Conservation (phyloP, 2,888 invertebrate genomes). For the Stomorhina lunata region DNA sequence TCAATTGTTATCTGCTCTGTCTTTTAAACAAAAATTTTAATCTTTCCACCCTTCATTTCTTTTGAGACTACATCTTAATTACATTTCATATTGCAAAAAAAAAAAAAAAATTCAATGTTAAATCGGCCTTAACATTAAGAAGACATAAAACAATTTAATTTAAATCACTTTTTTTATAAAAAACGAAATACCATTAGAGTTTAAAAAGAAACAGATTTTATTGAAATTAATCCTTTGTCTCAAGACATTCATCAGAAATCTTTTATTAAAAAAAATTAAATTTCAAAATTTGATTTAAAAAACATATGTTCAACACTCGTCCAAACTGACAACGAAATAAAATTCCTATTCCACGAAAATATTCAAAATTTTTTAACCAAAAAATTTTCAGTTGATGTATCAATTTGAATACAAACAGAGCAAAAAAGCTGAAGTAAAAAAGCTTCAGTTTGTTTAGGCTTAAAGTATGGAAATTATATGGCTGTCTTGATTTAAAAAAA, state of each 20-base stretch:
- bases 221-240: neutral
- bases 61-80: no score
- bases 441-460: constrained; percentile 22
- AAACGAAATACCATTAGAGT: no score
- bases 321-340: neutral
- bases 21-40: no score
- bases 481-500: constrained; percentile 6
- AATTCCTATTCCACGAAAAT: constrained; percentile 43
- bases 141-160: neutral
- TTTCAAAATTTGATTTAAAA: neutral
- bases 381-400: constrained; percentile 38
- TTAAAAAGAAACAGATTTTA: neutral
- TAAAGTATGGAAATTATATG: constrained; percentile 48
- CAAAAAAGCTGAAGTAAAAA: neutral
- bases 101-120: no score
- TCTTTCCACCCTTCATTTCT: no score
- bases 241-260: neutral
- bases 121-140: neutral
- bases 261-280: neutral
- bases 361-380: constrained; percentile 32
- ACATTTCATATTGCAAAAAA: neutral
- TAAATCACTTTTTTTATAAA: neutral
- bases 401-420: constrained; percentile 38
- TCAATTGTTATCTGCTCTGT: no score
- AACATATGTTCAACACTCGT: constrained; percentile 41